Evolutionary conservation across 2,113 vertebrate genomes (phyloP).

Genomic region (Psammodynastes pulverulentus): DNA sequence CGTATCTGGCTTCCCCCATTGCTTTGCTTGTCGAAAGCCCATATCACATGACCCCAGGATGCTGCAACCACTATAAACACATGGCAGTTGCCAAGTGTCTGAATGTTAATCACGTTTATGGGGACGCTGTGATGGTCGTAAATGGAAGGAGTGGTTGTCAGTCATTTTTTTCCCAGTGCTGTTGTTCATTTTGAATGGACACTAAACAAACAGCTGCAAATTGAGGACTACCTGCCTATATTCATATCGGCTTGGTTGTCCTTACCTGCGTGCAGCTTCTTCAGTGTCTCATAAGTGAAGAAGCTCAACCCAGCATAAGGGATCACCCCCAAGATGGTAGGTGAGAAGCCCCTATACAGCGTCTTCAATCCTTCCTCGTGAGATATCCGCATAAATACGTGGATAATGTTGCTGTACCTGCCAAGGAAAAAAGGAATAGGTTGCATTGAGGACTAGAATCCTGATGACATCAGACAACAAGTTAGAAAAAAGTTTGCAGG

Average conservation of each 20-base stretch:
- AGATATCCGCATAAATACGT: constrained; percentile 92
- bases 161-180: background rate
- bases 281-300: constrained; percentile 94
- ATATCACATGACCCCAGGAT: too few species aligned
- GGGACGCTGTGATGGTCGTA: background rate
- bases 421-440: background rate
- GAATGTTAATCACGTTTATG: background rate
- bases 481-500: background rate
- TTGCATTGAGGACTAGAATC: background rate
- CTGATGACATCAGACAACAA: background rate
- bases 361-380: constrained; percentile 90
- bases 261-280: constrained; percentile 88
- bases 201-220: background rate
- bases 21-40: too few species aligned
- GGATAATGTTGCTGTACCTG: constrained; percentile 96
- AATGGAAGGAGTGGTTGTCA: background rate
- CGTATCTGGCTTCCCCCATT: too few species aligned
- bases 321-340: constrained; percentile 90
- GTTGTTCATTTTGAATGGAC: background rate
- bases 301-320: constrained; percentile 96
- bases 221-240: background rate
- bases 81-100: too few species aligned
- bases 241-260: background rate
- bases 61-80: too few species aligned
- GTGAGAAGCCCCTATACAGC: constrained; percentile 86